Evolutionary conservation across 30 jellyfish, hydroid and myxozoan species (phyloP).

Genomic region (Phacellophora camtschatica): DNA sequence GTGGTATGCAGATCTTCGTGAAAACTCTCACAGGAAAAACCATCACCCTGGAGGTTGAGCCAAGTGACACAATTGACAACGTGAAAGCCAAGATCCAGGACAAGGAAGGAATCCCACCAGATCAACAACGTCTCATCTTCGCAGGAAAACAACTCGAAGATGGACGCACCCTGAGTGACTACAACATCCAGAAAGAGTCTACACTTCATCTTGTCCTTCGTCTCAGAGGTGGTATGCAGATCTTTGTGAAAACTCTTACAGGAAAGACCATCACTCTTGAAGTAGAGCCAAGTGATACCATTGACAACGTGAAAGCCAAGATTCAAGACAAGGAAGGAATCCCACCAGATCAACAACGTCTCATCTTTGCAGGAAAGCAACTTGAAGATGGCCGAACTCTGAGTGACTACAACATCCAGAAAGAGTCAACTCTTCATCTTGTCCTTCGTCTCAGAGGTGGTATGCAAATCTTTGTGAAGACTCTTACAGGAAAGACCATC

Average conservation of each 20-base stretch:
- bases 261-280: constrained; percentile 96
- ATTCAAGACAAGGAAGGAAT: constrained; percentile 92
- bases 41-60: constrained; percentile 95
- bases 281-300: constrained; percentile 95
- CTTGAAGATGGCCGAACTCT: constrained; percentile 98
- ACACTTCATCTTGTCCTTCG: constrained; percentile 94
- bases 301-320: constrained; percentile 88
- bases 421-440: constrained; percentile 91
- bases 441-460: constrained; percentile 96
- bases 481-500: constrained; percentile 96
- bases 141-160: constrained; percentile 96
- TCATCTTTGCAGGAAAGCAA: constrained; percentile 94
- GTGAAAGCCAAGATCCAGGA: constrained; percentile 91
- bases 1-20: constrained; percentile 95
- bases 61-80: constrained; percentile 86
- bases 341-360: constrained; percentile 97
- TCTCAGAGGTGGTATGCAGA: constrained; percentile 88
- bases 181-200: constrained; percentile 78
- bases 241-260: constrained; percentile 89
- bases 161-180: constrained; percentile 95
- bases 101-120: constrained; percentile 99
- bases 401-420: constrained; percentile 94
- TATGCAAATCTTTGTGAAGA: constrained; percentile 93
- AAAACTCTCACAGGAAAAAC: constrained; percentile 93
- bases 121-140: constrained; percentile 89